Base-by-base conservation (phyloP, 2,888 invertebrate genomes). In the Nephrocerus scutellatus region DNA sequence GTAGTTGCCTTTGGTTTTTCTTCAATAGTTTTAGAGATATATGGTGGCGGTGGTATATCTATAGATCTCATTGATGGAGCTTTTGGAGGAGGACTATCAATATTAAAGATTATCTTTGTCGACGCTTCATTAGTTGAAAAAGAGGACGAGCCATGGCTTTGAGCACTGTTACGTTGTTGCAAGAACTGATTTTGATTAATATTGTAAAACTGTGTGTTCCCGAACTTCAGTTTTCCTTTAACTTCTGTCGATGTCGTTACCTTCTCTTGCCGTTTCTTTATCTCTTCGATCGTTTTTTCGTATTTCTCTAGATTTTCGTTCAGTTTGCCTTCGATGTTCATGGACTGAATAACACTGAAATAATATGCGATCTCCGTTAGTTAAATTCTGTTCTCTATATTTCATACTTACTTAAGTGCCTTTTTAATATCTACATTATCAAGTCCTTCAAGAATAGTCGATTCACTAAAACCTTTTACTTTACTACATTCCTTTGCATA, bases 361-460 rank as follows among this genome's bases (percentile, higher is more conserved):
- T 30, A n/a, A 12, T 19, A 22, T 2, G 13, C 12, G n/a, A n/a
- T n/a, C n/a, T n/a, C n/a, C n/a, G n/a, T n/a, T n/a, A n/a, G n/a
- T n/a, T n/a, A n/a, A 25, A 23, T 26, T 6, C 30, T 10, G 10
- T 24, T 6, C 13, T 3, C 12, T 9, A 19, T 16, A 4, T n/a
- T 6, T 21, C 12, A 23, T 23, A 43, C 37, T 54, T 72, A 82
- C 74, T 82, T 80, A 49, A 79, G 73, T 10, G 80, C 80, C 56
- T 81, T 80, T 40, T 80, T 70, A 31, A 81, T 69, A 59, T 82
- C 72, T 19, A 80, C 74, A 40, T 82, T 70, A 49, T 74, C n/a
- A n/a, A n/a, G n/a, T n/a, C n/a, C n/a, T n/a, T n/a, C 77, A 55
- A 81, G 77, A 71, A 52, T 76, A 75, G 65, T 82, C 20, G 54